These are phyloP conservation scores for Acanthosoma haemorrhoidale DNA, from an alignment of 2,888 invertebrate genomes.

Conservation along the genomic window DNA sequence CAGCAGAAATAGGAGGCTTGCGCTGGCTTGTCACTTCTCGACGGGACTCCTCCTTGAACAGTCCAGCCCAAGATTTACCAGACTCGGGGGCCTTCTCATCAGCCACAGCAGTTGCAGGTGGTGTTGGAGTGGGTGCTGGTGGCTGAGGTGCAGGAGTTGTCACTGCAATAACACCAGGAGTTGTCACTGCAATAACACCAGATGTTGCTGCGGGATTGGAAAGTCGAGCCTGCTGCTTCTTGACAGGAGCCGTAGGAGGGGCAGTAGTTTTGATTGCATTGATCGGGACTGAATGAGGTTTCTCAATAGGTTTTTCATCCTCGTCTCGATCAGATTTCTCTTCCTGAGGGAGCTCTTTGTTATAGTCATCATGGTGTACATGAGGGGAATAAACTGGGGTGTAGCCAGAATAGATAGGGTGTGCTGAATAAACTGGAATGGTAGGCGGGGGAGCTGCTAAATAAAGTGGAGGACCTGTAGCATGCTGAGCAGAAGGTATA, in stretches of 20 bases:
- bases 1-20: conserved; percentile 27
- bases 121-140: conserved; percentile 45
- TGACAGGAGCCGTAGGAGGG: conserved; percentile 20
- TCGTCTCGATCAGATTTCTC: conserved; percentile 22
- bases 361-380: conserved; percentile 20
- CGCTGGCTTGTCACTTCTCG: background rate
- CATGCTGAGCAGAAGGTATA: conserved; percentile 33
- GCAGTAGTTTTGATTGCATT: conserved; percentile 32
- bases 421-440: conserved; percentile 20
- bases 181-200: conserved; percentile 45
- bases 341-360: conserved; percentile 13
- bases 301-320: conserved; percentile 23
- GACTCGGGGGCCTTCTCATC: conserved; percentile 28
- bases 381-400: conserved; percentile 32
- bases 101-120: conserved; percentile 36
- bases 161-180: conserved; percentile 45
- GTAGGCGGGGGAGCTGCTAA: background rate
- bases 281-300: conserved; percentile 23
- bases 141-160: conserved; percentile 47
- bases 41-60: conserved; percentile 43
- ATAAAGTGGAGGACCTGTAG: conserved; percentile 32
- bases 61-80: conserved; percentile 46
- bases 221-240: conserved; percentile 2
- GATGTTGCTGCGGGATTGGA: conserved; percentile 46
- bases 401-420: conserved; percentile 21